Conservation (phyloP, 2,888 invertebrate species). For the Himalopsyche tibetana region DNA sequence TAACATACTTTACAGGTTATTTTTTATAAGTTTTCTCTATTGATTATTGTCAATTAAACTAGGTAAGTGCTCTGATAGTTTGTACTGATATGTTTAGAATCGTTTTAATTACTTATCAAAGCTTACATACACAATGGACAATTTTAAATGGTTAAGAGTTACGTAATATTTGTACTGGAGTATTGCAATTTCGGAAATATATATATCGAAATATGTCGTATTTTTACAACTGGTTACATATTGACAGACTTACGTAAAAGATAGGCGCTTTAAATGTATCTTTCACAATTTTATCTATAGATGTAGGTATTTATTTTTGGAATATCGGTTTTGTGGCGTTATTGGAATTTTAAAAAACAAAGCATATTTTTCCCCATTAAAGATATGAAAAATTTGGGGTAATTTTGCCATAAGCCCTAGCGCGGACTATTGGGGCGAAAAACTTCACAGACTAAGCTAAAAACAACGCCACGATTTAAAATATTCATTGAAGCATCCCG, state of each 20-base stretch:
- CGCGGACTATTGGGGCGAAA: too few species aligned
- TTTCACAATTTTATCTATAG: not conserved
- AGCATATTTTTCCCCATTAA: too few species aligned
- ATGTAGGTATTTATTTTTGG: too few species aligned
- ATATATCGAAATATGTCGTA: not conserved
- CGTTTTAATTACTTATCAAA: not conserved
- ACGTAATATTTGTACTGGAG: not conserved
- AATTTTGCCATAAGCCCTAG: too few species aligned
- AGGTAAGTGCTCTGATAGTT: not conserved
- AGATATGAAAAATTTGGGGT: too few species aligned
- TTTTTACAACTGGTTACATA: not conserved
- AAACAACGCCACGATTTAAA: too few species aligned
- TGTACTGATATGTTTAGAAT: not conserved
- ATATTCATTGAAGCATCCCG: too few species aligned
- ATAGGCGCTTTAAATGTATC: not conserved
- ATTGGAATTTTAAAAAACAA: too few species aligned
- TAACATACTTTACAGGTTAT: slow-evolving; percentile 31
- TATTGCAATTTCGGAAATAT: not conserved
- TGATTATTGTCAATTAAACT: not conserved
- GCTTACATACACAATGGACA: not conserved
- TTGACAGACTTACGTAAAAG: not conserved
- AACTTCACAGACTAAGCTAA: too few species aligned
- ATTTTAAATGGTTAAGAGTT: not conserved
- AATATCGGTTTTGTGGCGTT: too few species aligned
- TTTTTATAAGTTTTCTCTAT: not conserved